Percentiles rank a stretch among this genome's conserved stretches.
These are phyloP conservation scores for Aurelia sp. DNA, from an alignment of 30 jellyfish, hydroid and myxozoan species.

Conservation along the genomic window DNA sequence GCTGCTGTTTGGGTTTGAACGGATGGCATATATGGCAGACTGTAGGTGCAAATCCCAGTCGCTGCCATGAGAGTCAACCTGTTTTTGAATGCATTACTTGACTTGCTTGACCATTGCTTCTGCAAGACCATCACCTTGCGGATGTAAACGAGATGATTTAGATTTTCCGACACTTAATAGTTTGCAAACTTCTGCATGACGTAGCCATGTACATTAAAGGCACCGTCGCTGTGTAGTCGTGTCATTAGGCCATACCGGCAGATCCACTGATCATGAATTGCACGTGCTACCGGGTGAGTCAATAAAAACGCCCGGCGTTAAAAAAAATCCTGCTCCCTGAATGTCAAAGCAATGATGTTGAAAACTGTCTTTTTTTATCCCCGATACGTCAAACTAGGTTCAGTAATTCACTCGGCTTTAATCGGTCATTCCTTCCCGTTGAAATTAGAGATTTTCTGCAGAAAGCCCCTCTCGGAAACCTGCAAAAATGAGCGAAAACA, in stretches of 20 bases:
- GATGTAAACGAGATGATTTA: background rate
- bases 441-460: too few relatives aligned
- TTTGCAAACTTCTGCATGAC: constrained; percentile 27
- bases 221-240: constrained; percentile 43
- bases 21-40: constrained; percentile 1
- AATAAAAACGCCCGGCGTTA: too few relatives aligned
- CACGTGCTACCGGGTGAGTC: too few relatives aligned
- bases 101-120: constrained; percentile 52
- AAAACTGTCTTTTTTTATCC: too few relatives aligned
- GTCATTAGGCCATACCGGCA: constrained; percentile 35
- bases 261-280: background rate
- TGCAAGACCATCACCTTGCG: constrained; percentile 32
- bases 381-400: too few relatives aligned
- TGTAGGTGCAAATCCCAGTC: constrained; percentile 28
- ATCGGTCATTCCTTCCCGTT: too few relatives aligned
- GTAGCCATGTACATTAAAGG: constrained; percentile 30
- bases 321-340: too few relatives aligned
- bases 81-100: constrained; percentile 37
- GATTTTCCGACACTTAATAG: constrained; percentile 17
- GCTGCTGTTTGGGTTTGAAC: constrained; percentile 5
- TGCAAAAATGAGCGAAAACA: too few relatives aligned
- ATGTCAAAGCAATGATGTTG: too few relatives aligned
- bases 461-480: too few relatives aligned
- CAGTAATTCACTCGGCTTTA: too few relatives aligned
- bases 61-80: constrained; percentile 11